Evolutionary conservation across 2,797 vertebrate species (phyloP).

Genomic region (Denticeps clupeoides): DNA sequence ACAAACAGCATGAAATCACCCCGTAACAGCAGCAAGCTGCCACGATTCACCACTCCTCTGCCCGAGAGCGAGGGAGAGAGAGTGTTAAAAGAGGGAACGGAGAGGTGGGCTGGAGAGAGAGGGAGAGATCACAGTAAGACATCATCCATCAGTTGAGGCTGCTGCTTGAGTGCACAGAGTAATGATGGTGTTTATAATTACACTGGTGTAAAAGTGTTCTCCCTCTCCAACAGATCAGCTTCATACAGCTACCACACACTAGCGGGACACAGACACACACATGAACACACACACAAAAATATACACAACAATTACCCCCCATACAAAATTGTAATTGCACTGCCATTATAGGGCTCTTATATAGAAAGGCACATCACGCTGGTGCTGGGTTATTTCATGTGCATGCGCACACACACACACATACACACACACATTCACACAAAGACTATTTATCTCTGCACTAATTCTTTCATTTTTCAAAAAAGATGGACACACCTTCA

Average conservation of each 20-base stretch:
- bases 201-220: conserved; percentile 3
- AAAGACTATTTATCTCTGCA: too few species aligned
- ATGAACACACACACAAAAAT: not conserved
- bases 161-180: conserved; percentile 13
- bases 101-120: conserved; percentile 10
- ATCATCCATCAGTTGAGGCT: conserved; percentile 16
- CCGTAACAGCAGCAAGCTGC: not conserved
- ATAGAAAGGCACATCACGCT: too few species aligned
- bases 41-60: not conserved
- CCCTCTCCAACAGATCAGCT: conserved; percentile 9
- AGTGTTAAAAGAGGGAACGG: conserved; percentile 14
- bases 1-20: conserved; percentile 18
- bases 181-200: conserved; percentile 24
- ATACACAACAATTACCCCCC: not conserved
- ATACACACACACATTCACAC: too few species aligned
- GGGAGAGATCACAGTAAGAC: conserved; percentile 1
- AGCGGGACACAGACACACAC: not conserved
- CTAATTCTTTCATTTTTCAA: too few species aligned
- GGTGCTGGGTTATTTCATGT: too few species aligned
- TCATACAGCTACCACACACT: not conserved
- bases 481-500: too few species aligned
- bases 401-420: too few species aligned
- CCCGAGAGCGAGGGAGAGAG: conserved; percentile 4
- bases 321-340: too few species aligned
- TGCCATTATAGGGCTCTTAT: too few species aligned